Evolutionary conservation across 2,113 vertebrate species (phyloP).

Genomic region (Chloroceryle aenea): DNA sequence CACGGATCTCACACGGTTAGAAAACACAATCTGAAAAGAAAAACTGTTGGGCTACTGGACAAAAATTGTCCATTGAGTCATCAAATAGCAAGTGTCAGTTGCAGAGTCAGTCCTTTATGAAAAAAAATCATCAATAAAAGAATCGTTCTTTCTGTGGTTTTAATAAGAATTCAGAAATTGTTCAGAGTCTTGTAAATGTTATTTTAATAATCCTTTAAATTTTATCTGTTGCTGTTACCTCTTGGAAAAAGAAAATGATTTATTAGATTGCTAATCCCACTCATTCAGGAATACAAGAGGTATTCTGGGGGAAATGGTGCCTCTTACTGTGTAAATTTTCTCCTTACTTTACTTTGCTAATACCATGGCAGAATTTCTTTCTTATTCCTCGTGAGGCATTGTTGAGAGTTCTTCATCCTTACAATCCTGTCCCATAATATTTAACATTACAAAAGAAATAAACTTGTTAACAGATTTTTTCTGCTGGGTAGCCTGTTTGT

Average conservation of each 20-base stretch:
- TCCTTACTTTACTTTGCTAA: constrained; percentile 86
- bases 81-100: constrained; percentile 82
- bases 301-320: constrained; percentile 88
- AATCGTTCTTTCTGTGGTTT: constrained; percentile 87
- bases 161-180: constrained; percentile 91
- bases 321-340: constrained; percentile 91
- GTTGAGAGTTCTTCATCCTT: constrained; percentile 91
- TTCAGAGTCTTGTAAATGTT: constrained; percentile 97
- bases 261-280: constrained; percentile 89
- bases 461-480: constrained; percentile 87
- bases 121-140: constrained; percentile 80
- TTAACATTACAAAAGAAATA: constrained; percentile 90
- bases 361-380: constrained; percentile 89
- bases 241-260: constrained; percentile 80
- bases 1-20: constrained; percentile 88
- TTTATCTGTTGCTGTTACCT: constrained; percentile 90
- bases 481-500: constrained; percentile 80
- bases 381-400: constrained; percentile 89
- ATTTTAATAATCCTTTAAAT: constrained; percentile 97
- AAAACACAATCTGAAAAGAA: constrained; percentile 78
- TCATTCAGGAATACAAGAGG: constrained; percentile 88
- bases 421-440: constrained; percentile 91
- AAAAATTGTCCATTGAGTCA: constrained; percentile 82
- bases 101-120: constrained; percentile 85
- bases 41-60: constrained; percentile 82